Evolutionary conservation across 2,888 invertebrate species (phyloP).

Genomic region (Petrophora chlorosata): DNA sequence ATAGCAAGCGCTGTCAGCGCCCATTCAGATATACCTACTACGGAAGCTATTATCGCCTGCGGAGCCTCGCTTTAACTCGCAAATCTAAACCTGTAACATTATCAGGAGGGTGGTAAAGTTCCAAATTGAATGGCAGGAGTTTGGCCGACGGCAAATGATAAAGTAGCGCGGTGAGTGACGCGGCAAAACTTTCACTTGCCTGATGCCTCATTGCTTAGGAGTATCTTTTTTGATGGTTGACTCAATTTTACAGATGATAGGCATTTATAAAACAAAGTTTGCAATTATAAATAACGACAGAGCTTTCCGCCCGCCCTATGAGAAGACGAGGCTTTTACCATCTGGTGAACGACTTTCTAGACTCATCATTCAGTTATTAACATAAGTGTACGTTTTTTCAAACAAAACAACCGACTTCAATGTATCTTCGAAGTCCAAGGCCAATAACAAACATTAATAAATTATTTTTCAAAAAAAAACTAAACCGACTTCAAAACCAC

Average conservation of each 20-base stretch:
- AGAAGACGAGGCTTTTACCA: background rate
- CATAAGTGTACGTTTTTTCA: too few species aligned
- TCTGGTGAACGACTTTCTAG: too few species aligned
- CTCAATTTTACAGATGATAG: conserved; percentile 22
- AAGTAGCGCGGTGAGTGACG: conserved; percentile 50
- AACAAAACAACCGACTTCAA: too few species aligned
- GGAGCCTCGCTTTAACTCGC: conserved; percentile 21
- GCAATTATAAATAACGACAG: conserved; percentile 21
- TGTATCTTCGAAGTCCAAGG: too few species aligned
- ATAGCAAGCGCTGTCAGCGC: conserved; percentile 47
- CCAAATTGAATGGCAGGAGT: conserved; percentile 34
- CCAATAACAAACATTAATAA: too few species aligned
- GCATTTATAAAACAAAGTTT: conserved; percentile 8
- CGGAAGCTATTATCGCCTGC: conserved; percentile 62
- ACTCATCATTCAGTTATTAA: too few species aligned
- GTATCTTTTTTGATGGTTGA: conserved; percentile 34
- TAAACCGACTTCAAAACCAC: too few species aligned
- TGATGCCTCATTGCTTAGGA: conserved; percentile 41
- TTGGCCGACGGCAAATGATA: conserved; percentile 40
- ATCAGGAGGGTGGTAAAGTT: conserved; percentile 36
- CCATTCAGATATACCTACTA: conserved; percentile 56
- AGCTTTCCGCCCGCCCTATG: too few species aligned
- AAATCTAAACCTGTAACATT: conserved; percentile 33
- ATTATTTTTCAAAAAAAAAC: too few species aligned
- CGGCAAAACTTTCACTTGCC: conserved; percentile 54